phyloP scores from a whole-genome alignment of 35 echinoderm and acorn worm genomes.

The Anneissia japonica region DNA sequence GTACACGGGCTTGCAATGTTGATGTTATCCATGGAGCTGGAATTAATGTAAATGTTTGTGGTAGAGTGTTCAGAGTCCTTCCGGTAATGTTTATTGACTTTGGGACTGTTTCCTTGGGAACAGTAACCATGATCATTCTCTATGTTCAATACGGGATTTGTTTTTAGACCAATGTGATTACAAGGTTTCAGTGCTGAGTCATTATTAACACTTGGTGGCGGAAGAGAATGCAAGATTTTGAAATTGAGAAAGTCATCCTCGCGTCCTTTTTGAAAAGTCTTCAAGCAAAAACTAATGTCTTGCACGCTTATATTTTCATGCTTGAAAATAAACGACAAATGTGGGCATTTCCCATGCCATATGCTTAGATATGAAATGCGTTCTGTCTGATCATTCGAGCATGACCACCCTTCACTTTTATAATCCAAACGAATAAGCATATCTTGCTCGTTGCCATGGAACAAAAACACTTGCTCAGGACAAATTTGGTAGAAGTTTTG shows the following conservation, averaged over 20 bases:
- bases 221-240: neutral
- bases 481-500: conserved; percentile 36
- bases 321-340: conserved; percentile 75
- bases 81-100: neutral
- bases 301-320: conserved; percentile 25
- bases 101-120: neutral
- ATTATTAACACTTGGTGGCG: neutral
- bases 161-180: neutral
- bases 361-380: conserved; percentile 29
- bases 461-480: conserved; percentile 36
- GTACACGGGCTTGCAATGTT: neutral
- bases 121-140: neutral
- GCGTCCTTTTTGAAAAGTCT: conserved; percentile 31
- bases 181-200: neutral
- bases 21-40: neutral
- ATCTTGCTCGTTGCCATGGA: conserved; percentile 26
- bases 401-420: conserved; percentile 75
- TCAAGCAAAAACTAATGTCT: conserved; percentile 43
- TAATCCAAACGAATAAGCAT: conserved; percentile 46
- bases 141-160: neutral
- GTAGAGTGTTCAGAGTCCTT: neutral
- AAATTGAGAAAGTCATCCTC: conserved; percentile 19
- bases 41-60: neutral
- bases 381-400: conserved; percentile 22
- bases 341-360: conserved; percentile 77